These are phyloP conservation scores for Poeciliopsis prolifica DNA, from an alignment of 2,113 vertebrate genomes.

Conservation along the genomic window DNA sequence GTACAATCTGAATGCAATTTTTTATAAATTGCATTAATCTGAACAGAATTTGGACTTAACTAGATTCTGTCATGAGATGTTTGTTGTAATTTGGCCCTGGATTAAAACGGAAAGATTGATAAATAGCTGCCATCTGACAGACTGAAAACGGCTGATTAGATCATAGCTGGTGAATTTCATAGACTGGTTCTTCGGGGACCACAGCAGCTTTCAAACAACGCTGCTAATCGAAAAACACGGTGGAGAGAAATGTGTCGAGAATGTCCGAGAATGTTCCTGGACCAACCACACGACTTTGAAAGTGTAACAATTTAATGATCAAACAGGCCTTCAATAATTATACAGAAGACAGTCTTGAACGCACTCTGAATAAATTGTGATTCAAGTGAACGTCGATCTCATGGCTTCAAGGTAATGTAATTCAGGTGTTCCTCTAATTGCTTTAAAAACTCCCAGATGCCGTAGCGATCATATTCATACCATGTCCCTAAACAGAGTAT, in stretches of 20 bases:
- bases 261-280: slow-evolving; percentile 48
- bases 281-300: slow-evolving; percentile 18
- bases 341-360: background rate
- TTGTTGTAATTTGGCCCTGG: too few species aligned
- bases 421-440: too few species aligned
- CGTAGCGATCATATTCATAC: background rate
- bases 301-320: slow-evolving; percentile 22
- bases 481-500: background rate
- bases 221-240: slow-evolving; percentile 77
- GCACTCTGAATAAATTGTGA: background rate
- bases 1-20: too few species aligned
- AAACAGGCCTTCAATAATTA: slow-evolving; percentile 17
- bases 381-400: background rate
- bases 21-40: too few species aligned
- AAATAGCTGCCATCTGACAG: slow-evolving; percentile 37
- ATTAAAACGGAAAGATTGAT: slow-evolving; percentile 1
- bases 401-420: background rate
- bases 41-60: too few species aligned
- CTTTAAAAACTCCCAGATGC: background rate
- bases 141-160: slow-evolving; percentile 71
- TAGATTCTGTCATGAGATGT: too few species aligned
- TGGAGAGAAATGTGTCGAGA: slow-evolving; percentile 71
- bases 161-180: slow-evolving; percentile 68
- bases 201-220: slow-evolving; percentile 51
- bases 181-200: slow-evolving; percentile 23